Base-by-base conservation (phyloP, 2,888 invertebrate species). In the Sthenelais limicola region DNA sequence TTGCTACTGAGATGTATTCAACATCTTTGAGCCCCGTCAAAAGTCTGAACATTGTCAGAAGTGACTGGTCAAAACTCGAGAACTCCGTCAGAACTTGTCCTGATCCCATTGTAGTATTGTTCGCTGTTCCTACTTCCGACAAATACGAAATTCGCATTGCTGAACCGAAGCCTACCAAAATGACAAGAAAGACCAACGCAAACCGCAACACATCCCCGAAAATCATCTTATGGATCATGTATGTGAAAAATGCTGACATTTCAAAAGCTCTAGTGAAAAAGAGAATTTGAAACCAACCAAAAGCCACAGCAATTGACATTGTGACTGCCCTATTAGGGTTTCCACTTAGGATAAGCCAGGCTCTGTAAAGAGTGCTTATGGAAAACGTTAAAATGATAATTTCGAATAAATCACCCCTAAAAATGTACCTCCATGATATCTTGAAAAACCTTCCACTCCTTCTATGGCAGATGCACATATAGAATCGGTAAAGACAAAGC, bases 161-260 rank as follows among this genome's bases (percentile, higher is more conserved):
- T 1, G 70, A 5, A 15, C 56, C 43, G 30, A 70, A 70, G 30
- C 70, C 56, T 5, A 38, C 26, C 1, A 70, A 30, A 3, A 70
- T 24, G 9, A 52, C 56, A 21, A 32, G 3, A n/a, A 70, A 54
- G 21, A 35, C 35, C 12, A 70, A 7, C 30, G 21, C 49, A 43
- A 70, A 70, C 28, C 56, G 52, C 12, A 70, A 18, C 5, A 70
- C n/a, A 33, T 70, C 70, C 24, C 48, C 48, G n/a, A 70, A 70
- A n/a, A 70, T 26, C 28, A 70, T 70, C 9, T 56, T 54, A 47
- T 70, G 70, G 26, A 70, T 43, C 54, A 70, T 70, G 18, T 43
- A 12, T 15, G 54, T 70, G 70, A 70, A 70, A 56, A 54, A 70
- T 26, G 52, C 56, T 3, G 43, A 32, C 3, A 3, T 3, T 9